A percentile compares a stretch with the other conserved stretches of the same genome.
These are phyloP conservation scores for Apostichopus californicus DNA, from an alignment of 35 echinoderm and acorn worm genomes.

Conservation along the genomic window DNA sequence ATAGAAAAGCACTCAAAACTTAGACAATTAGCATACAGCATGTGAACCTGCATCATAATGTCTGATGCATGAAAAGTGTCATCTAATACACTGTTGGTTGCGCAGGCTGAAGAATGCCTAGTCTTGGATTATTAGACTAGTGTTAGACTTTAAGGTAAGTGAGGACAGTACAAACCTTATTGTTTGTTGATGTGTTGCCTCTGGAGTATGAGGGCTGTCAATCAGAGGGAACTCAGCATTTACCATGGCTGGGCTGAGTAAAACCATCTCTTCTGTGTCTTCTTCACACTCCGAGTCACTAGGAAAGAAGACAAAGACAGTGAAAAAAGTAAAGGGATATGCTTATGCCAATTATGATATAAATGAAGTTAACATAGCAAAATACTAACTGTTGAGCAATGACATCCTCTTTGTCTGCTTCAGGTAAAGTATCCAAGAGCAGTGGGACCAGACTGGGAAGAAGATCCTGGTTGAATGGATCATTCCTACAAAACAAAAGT, in stretches of 20 bases:
- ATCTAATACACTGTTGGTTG: too few species aligned
- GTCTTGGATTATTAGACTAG: too few species aligned
- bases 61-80: too few species aligned
- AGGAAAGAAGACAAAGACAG: neutral
- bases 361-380: too few species aligned
- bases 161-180: conserved; percentile 50
- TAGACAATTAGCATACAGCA: too few species aligned
- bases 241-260: conserved; percentile 85
- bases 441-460: conserved; percentile 78
- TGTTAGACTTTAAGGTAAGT: too few species aligned
- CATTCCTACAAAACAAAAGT: conserved; percentile 70
- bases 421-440: conserved; percentile 84
- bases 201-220: conserved; percentile 58
- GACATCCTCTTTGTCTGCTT: conserved; percentile 78
- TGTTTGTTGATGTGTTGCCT: conserved; percentile 37
- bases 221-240: conserved; percentile 87
- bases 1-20: too few species aligned
- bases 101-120: too few species aligned
- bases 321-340: too few species aligned
- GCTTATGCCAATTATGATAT: too few species aligned
- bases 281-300: conserved; percentile 74
- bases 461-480: conserved; percentile 87
- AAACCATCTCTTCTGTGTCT: conserved; percentile 4
- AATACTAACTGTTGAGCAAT: conserved; percentile 83
- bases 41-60: too few species aligned